A percentile compares a stretch with the other conserved stretches of the same genome.
These are phyloP conservation scores for Apodemus sylvaticus DNA, from an alignment of 2,113 vertebrate species.

Conservation along the genomic window DNA sequence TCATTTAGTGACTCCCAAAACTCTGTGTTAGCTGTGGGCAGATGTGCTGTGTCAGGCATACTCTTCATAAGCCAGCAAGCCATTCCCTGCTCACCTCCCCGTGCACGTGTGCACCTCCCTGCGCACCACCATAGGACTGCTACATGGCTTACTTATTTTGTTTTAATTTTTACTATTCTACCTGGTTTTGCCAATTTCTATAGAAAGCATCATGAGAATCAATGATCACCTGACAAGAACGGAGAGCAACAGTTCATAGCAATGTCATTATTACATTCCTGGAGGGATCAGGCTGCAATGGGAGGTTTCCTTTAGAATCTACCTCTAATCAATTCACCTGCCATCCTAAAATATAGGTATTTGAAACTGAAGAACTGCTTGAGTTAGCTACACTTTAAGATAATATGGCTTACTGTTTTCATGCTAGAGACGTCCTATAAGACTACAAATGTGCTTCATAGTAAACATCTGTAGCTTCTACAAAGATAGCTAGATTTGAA, in stretches of 20 bases:
- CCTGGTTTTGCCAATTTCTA: background rate
- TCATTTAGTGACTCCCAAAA: background rate
- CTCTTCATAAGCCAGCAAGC: background rate
- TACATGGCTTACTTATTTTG: background rate
- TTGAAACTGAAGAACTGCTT: background rate
- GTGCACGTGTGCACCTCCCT: no score
- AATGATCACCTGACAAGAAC: background rate
- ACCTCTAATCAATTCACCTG: constrained; percentile 8
- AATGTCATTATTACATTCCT: background rate
- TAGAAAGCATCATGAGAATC: background rate
- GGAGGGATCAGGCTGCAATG: background rate
- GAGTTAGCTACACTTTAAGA: background rate
- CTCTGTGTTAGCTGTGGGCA: background rate
- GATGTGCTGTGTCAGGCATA: background rate
- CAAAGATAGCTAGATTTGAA: background rate
- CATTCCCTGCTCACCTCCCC: background rate
- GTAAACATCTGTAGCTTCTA: constrained; percentile 21
- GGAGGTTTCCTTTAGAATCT: background rate
- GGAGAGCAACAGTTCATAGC: background rate
- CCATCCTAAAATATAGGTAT: background rate
- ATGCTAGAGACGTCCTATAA: background rate
- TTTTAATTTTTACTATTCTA: background rate
- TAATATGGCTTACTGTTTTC: background rate
- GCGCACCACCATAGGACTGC: background rate
- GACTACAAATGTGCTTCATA: background rate